Base-by-base conservation (phyloP, 2,888 invertebrate species). In the Spialia ferax region DNA sequence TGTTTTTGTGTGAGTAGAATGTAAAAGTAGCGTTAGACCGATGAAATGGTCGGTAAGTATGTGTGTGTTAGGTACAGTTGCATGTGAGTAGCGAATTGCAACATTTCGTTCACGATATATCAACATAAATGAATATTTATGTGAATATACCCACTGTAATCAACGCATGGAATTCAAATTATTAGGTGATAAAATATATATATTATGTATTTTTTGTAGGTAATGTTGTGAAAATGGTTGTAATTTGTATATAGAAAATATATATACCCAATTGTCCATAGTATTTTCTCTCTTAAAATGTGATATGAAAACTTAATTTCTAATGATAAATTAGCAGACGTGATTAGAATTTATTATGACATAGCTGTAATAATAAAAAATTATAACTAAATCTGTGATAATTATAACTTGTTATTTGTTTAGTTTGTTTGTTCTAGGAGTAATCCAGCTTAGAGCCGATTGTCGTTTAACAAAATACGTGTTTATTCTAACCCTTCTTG, bases 31-130 rank as follows among this genome's bases (percentile, higher is more conserved):
- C 70, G 59, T 82, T 90, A 89, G 87, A 83, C 67, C 69, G 71
- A 79, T 78, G 60, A 77, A 75, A 79, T 79, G 79, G 74, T 68
- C 74, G 71, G 81, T 91, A 87, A 84, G 86, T 84, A 75, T 86
- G 84, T 88, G 79, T 88, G 90, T 90, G 86, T 80, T 87, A 87
- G 87, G 86, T 80, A 79, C 76, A 79, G 73, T 78, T 85, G 83
- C 91, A 91, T 92, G 91, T 71, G 71, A 75, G 88, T 91, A 91
- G 89, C 74, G 67, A 76, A 72, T 77, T 78, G 76, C 73, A 78
- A 75, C 68, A 74, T 71, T 74, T 35, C 8, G 2, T 77, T 77
- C 71, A 79, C 75, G 74, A 52, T 68, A 64, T 65, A 73, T 65
- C 66, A 76, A 77, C 68, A 73, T 70, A 68, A 72, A 69, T 68